Evolutionary conservation across 2,888 invertebrate genomes (phyloP), one percentile per base, ranked within the genome.

Genomic region (Meiosimyza platycephala): DNA sequence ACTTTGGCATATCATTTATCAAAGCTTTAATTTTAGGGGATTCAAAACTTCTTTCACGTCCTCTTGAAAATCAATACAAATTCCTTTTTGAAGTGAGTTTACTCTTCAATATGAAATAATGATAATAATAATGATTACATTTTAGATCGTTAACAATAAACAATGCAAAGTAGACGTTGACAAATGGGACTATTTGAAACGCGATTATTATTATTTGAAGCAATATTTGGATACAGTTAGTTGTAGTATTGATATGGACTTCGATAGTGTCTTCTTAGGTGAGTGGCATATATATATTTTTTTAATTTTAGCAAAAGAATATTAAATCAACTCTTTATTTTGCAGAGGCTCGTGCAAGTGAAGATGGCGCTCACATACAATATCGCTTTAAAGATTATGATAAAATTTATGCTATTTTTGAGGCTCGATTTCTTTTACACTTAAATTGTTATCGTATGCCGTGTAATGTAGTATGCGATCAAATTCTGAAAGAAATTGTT

Each of bases 161-260:
- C 82, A 86, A 51, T 90, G 89, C 76, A 90, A 89, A 11, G 86
- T 92, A 18, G 92, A 92, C 82, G 92, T 92, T 1, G 92, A 92
- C 81, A 91, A 92, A 81, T 91, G 90, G 89, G 93, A 93, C 79
- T 93, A 93, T 80, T 85, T 93, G 63, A 84, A 89, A 18, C 87
- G 93, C 28, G 93, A 92, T 80, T 87, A 88, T 59, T 84, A 87
- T 67, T 78, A 75, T 15, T 28, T 67, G 11, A 54, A 33, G 16
- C 50, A n/a, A 40, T 72, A 52, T 72, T 50, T 76, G 11, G 70
- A 78, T n/a, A 33, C 16, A 47, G 40, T 72, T n/a, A 13, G 80
- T 28, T 80, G 72, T 68, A 64, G 76, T 16, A 76, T 79, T 0
- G 76, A 82, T 75, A 75, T 82, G 76, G 76, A 83, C 22, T 84